Evolutionary conservation across 2,888 invertebrate species (phyloP), one percentile per base, ranked within the genome.

Genomic region (Drosophila leonis): DNA sequence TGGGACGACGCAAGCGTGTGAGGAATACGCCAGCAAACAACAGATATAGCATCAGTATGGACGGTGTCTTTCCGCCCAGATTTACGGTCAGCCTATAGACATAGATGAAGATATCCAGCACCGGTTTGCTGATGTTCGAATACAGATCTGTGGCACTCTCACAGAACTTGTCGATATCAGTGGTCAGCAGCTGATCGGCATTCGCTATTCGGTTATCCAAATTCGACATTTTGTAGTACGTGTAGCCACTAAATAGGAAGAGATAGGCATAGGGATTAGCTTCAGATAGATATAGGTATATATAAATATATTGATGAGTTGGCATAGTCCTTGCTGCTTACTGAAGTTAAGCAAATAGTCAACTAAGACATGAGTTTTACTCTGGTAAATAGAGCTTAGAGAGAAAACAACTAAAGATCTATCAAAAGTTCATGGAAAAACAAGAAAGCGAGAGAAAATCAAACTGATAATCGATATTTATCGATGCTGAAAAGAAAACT

Each of bases 141-240:
- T 99, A 99, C 15, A 99, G 94, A 91, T 99, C 98, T 0, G 98
- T 97, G 39, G 98, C 96, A 64, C 98, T 97, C 83, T 98, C 98
- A 92, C 99, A 99, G 94, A 99, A 99, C 93, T 98, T 98, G 92
- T 99, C 99, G 1, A 99, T 97, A 92, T 99, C 99, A 0, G 97
- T 98, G 0, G 99, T 98, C 64, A 99, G 94, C 54, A 99, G 94
- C 92, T 99, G 99, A 93, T 99, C 99, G 1, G 98, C 97, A 94
- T 99, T 99, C 13, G 98, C 95, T 93, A 99, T 98, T 91, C 98
- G 95, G 90, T 97, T 98, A 93, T 99, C 99, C 85, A 99, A 94
- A 93, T 99, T 98, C 71, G 96, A 96, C 95, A 99, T 98, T 94
- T 98, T 97, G 94, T 99, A 99, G 93, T 98, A 99, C 4, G 98